phyloP scores from a whole-genome alignment of 2,888 invertebrate genomes.

The Drosophila kanekoi region DNA sequence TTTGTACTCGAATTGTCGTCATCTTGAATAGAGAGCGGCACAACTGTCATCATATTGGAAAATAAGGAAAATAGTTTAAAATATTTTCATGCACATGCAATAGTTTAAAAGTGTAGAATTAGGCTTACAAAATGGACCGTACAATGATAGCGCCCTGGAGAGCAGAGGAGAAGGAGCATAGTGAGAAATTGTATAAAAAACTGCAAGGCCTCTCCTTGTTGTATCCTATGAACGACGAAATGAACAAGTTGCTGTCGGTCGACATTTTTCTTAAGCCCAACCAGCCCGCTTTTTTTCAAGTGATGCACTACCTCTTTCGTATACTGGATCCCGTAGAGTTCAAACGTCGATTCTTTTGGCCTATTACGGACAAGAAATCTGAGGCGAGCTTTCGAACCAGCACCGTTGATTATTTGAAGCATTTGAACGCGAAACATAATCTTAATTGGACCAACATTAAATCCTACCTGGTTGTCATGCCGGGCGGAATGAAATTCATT shows the following conservation, averaged over 20 bases:
- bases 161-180: slow-evolving; percentile 83
- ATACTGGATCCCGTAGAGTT: slow-evolving; percentile 83
- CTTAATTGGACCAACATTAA: slow-evolving; percentile 82
- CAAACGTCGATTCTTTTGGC: slow-evolving; percentile 85
- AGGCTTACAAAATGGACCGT: slow-evolving; percentile 75
- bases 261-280: slow-evolving; percentile 85
- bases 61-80: background rate
- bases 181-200: slow-evolving; percentile 78
- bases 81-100: background rate
- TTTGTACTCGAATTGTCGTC: slow-evolving; percentile 14
- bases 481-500: slow-evolving; percentile 84
- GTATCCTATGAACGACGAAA: slow-evolving; percentile 77
- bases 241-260: slow-evolving; percentile 72
- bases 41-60: slow-evolving; percentile 4
- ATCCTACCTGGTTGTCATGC: slow-evolving; percentile 84
- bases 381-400: slow-evolving; percentile 83
- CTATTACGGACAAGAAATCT: slow-evolving; percentile 82
- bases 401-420: slow-evolving; percentile 83
- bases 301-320: slow-evolving; percentile 84
- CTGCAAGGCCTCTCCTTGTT: slow-evolving; percentile 75
- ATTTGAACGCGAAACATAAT: slow-evolving; percentile 83
- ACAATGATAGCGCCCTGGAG: slow-evolving; percentile 81
- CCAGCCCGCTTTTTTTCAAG: slow-evolving; percentile 82
- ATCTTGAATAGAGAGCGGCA: slow-evolving; percentile 50
- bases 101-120: background rate